Evolutionary conservation across 2,888 invertebrate genomes (phyloP).

Genomic region (Drosophila flavopinicola): DNA sequence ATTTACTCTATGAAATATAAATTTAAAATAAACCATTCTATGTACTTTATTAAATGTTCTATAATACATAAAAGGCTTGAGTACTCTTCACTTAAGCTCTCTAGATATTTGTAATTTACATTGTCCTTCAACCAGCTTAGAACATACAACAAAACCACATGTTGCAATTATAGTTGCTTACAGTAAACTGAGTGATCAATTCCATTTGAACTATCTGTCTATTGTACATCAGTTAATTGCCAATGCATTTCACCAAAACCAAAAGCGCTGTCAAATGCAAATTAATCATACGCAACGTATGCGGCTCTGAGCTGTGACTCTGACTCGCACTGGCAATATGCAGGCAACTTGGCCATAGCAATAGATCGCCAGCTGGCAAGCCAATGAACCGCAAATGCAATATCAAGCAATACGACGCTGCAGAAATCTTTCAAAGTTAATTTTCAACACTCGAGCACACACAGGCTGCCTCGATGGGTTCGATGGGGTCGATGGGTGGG

Average conservation of each 20-base stretch:
- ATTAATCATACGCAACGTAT: conserved; percentile 58
- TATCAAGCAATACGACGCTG: conserved; percentile 64
- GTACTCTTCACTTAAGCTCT: no score
- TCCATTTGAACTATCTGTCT: neutral
- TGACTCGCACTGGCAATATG: conserved; percentile 15
- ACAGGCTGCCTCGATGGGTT: no score
- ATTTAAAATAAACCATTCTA: no score
- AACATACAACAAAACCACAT: no score
- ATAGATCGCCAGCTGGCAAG: conserved; percentile 19
- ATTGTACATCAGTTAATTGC: conserved; percentile 1
- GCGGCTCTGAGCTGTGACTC: conserved; percentile 6
- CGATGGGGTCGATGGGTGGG: no score
- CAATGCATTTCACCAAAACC: neutral
- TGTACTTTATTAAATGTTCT: no score
- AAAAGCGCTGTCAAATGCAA: conserved; percentile 15
- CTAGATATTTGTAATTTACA: no score
- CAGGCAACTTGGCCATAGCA: conserved; percentile 34
- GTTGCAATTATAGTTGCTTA: no score
- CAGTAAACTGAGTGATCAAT: no score
- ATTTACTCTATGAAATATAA: no score
- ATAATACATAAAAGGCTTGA: no score
- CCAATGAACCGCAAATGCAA: conserved; percentile 67
- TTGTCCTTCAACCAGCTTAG: no score
- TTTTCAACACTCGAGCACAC: conserved; percentile 65
- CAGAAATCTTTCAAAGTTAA: conserved; percentile 73